A percentile compares a stretch with the other conserved stretches of the same genome.
phyloP scores from a whole-genome alignment of 1,140 invertebrate genomes.

The Drosophila baimaii region DNA sequence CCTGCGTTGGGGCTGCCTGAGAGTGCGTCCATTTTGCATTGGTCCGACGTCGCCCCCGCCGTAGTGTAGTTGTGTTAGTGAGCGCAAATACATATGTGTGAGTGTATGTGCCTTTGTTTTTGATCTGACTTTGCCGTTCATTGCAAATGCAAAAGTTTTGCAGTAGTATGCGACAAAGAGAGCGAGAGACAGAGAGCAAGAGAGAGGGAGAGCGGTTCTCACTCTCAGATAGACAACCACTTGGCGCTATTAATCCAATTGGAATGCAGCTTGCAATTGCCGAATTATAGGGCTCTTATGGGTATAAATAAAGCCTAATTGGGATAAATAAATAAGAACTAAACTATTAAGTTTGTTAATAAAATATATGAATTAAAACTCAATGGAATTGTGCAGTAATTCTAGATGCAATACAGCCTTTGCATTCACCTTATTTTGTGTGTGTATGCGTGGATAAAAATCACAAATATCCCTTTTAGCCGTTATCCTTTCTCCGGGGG shows the following conservation, averaged over 20 bases:
- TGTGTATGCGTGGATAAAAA: slow-evolving; percentile 66
- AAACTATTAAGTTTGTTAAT: neutral
- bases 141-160: slow-evolving; percentile 74
- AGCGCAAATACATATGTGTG: slow-evolving; percentile 14
- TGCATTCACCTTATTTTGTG: slow-evolving; percentile 55
- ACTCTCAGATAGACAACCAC: slow-evolving; percentile 48
- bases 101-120: slow-evolving; percentile 59
- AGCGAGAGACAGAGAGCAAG: neutral
- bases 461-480: slow-evolving; percentile 19
- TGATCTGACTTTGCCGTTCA: slow-evolving; percentile 52
- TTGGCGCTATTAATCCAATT: slow-evolving; percentile 75
- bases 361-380: neutral
- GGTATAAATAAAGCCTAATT: neutral
- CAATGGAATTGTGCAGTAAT: neutral
- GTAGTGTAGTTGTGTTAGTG: slow-evolving; percentile 9
- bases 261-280: slow-evolving; percentile 69
- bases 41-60: slow-evolving; percentile 41
- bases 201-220: slow-evolving; percentile 4
- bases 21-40: slow-evolving; percentile 64
- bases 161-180: slow-evolving; percentile 46
- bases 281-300: slow-evolving; percentile 11
- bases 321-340: neutral
- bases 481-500: slow-evolving; percentile 43
- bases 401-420: slow-evolving; percentile 37
- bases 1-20: slow-evolving; percentile 24